phyloP scores from a whole-genome alignment of 1,140 invertebrate genomes.

The Monochamus saltuarius region DNA sequence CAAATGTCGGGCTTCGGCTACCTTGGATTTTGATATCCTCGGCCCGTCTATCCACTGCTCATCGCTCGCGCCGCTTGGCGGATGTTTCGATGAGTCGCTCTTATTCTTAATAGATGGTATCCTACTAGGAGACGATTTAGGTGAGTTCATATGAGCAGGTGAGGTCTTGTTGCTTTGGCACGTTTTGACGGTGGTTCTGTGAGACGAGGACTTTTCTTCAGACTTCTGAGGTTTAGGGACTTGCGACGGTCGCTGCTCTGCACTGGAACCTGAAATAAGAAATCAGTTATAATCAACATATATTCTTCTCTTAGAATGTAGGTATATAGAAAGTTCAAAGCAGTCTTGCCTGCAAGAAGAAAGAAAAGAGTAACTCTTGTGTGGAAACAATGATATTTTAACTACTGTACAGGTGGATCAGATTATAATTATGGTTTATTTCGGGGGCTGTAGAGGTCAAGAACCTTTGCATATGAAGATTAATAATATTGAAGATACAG shows the following conservation, averaged over 20 bases:
- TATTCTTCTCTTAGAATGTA: too few species aligned
- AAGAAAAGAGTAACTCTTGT: too few species aligned
- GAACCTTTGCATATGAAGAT: too few species aligned
- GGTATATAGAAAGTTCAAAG: too few species aligned
- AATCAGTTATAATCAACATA: too few species aligned
- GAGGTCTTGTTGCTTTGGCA: conserved; percentile 44
- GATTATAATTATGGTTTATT: too few species aligned
- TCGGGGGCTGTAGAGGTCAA: too few species aligned
- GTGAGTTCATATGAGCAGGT: conserved; percentile 50
- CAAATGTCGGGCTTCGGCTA: conserved; percentile 77
- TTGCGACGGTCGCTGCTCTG: conserved; percentile 64
- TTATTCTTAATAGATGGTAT: conserved; percentile 54
- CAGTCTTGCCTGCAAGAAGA: too few species aligned
- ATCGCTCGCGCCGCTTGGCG: conserved; percentile 61
- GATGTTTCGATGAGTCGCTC: conserved; percentile 40
- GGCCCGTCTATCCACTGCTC: conserved; percentile 97
- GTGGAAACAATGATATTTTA: too few species aligned
- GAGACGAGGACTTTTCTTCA: conserved; percentile 56
- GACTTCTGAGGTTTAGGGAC: conserved; percentile 49
- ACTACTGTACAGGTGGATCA: too few species aligned
- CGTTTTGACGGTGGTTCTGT: conserved; percentile 34
- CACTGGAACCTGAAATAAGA: conserved; percentile 57
- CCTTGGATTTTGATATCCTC: conserved; percentile 71
- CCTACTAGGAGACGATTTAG: conserved; percentile 62
- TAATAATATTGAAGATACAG: too few species aligned